phyloP scores from a whole-genome alignment of 1,140 invertebrate species.

The Caenorhabditis tropicalis region DNA sequence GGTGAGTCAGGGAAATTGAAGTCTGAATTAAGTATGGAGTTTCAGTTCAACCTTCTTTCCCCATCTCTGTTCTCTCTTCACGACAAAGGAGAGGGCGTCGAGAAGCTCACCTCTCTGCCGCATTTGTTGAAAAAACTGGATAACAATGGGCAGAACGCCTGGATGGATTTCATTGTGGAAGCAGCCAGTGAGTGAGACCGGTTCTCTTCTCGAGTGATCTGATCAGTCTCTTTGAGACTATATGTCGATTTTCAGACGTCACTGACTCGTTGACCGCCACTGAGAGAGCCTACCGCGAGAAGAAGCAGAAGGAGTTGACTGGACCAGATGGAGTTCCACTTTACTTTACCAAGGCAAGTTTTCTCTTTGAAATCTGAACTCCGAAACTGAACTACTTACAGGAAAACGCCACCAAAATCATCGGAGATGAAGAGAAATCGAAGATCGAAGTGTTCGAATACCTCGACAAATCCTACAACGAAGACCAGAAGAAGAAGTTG shows the following conservation, averaged over 20 bases:
- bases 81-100: slow-evolving; percentile 64
- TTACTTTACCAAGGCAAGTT: slow-evolving; percentile 66
- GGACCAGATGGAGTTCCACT: slow-evolving; percentile 62
- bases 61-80: slow-evolving; percentile 68
- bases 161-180: slow-evolving; percentile 61
- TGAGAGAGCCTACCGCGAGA: slow-evolving; percentile 30
- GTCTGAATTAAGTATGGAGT: not conserved
- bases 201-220: not conserved
- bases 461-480: slow-evolving; percentile 57
- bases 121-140: slow-evolving; percentile 58
- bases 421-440: slow-evolving; percentile 61
- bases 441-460: slow-evolving; percentile 66
- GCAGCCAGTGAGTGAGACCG: slow-evolving; percentile 48
- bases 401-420: slow-evolving; percentile 64
- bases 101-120: slow-evolving; percentile 58
- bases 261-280: slow-evolving; percentile 20
- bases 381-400: slow-evolving; percentile 49
- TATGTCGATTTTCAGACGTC: slow-evolving; percentile 28
- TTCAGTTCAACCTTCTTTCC: slow-evolving; percentile 66
- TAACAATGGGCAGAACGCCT: slow-evolving; percentile 55
- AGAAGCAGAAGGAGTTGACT: slow-evolving; percentile 54
- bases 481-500: slow-evolving; percentile 65
- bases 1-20: not conserved
- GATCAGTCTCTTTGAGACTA: not conserved
- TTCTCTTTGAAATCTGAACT: not conserved